Base-by-base conservation (phyloP, 2,888 invertebrate genomes). In the Standfussiana lucernea region DNA sequence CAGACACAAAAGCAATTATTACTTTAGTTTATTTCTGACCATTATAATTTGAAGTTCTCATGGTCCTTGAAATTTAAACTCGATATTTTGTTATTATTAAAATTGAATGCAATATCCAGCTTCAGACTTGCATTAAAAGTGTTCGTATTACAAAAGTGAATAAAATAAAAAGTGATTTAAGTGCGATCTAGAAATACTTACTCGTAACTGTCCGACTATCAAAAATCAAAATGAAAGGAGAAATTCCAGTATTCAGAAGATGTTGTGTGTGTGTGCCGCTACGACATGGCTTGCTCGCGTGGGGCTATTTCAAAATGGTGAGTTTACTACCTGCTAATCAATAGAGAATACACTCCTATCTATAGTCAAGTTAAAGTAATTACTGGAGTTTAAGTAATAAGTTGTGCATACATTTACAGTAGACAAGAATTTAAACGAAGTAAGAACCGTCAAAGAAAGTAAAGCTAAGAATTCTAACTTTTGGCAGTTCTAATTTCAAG, bases 231-330 rank as follows among this genome's bases (percentile, higher is more conserved):
- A 79, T 79, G 81, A 62, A 74, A 62, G 45, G 75, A 15, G 59
- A 84, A 45, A 32, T 84, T 69, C 94, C 94, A 1, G 91, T 90
- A 66, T 93, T 89, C 56, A 88, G 77, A 37, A 88, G 93, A 70
- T 94, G 94, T 69, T 93, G 92, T 59, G 88, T 86, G 37, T 94
- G 93, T 69, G 11, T 94, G 0, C 94, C 94, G 6, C 73, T 94
- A 28, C 87, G 94, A 15, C 86, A 89, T 70, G 94, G 95, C 7
- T 90, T 94, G 50, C 82, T 94, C 18, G 80, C 90, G 32, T 92
- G 93, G 77, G 93, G 92, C 61, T 90, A 89, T 80, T 72, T 89
- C 18, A 90, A 91, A 84, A 68, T 90, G 88, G 91, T 91, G 64
- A 87, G 89, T 87, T 8, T 24, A 37, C 21, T 28, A 21, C 1